A percentile compares a stretch with the other conserved stretches of the same genome.
phyloP scores from a whole-genome alignment of 2,113 vertebrate species.

The Anhinga anhinga region DNA sequence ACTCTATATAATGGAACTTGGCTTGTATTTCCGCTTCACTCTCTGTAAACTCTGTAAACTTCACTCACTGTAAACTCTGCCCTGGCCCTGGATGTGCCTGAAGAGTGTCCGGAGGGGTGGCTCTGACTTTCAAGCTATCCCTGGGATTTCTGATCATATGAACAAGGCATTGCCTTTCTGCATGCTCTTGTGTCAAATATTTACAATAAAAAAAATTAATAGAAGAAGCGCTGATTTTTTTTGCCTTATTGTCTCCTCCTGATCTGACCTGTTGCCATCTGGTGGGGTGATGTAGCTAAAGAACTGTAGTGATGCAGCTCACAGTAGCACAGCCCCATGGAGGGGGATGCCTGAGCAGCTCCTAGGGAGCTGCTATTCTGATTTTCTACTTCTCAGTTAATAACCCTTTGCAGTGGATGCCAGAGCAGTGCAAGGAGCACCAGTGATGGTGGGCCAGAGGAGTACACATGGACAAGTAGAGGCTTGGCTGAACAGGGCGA shows the following conservation, averaged over 20 bases:
- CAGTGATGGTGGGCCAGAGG: background rate
- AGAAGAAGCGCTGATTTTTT: background rate
- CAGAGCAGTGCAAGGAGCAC: accelerated
- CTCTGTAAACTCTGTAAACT: background rate
- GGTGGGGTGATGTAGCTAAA: background rate
- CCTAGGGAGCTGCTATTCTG: background rate
- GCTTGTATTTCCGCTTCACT: background rate
- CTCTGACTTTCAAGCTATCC: background rate
- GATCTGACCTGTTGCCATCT: background rate
- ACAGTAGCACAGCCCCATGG: background rate
- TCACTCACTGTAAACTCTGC: background rate
- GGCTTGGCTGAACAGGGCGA: background rate
- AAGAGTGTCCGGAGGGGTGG: background rate
- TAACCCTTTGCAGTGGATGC: accelerated
- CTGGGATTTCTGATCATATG: background rate
- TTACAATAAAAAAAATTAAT: background rate
- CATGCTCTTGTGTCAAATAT: background rate
- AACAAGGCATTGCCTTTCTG: background rate
- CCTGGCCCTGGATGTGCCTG: background rate
- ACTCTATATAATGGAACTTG: background rate
- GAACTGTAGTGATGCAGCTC: background rate
- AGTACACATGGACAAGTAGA: background rate
- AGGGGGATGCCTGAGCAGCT: background rate
- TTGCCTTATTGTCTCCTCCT: background rate
- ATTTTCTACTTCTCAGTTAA: background rate